Percentiles rank a stretch among this genome's conserved stretches.
phyloP scores from a whole-genome alignment of 2,797 vertebrate genomes.

The Rachycentron canadum region DNA sequence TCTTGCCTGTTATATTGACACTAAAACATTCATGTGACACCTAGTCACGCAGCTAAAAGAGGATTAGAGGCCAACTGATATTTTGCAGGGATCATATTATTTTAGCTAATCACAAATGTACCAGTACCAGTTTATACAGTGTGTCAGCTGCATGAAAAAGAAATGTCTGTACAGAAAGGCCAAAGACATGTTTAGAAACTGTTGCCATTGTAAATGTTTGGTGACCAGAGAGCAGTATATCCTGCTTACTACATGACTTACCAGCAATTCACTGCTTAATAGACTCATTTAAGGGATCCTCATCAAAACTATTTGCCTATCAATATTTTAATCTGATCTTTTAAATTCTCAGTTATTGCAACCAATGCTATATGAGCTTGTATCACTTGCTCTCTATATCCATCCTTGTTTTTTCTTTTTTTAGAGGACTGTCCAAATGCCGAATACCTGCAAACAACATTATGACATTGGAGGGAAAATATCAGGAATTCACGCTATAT shows the following conservation, averaged over 20 bases:
- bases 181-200: not conserved
- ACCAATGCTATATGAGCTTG: not conserved
- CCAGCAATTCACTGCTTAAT: not conserved
- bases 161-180: not conserved
- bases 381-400: not conserved
- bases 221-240: not conserved
- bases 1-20: no score
- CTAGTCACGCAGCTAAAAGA: not conserved
- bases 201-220: not conserved
- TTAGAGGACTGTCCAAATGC: not conserved
- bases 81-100: no score
- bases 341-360: no score
- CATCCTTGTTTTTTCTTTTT: not conserved
- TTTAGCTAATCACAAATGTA: not conserved
- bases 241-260: not conserved
- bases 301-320: not conserved
- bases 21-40: not conserved
- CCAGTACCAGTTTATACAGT: not conserved
- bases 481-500: no score
- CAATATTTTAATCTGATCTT: no score
- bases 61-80: not conserved
- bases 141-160: not conserved
- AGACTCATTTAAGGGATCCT: accelerated
- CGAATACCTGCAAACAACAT: not conserved
- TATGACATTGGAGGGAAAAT: not conserved